phyloP scores from a whole-genome alignment of 2,888 invertebrate species.

The Leucophenga montana region DNA sequence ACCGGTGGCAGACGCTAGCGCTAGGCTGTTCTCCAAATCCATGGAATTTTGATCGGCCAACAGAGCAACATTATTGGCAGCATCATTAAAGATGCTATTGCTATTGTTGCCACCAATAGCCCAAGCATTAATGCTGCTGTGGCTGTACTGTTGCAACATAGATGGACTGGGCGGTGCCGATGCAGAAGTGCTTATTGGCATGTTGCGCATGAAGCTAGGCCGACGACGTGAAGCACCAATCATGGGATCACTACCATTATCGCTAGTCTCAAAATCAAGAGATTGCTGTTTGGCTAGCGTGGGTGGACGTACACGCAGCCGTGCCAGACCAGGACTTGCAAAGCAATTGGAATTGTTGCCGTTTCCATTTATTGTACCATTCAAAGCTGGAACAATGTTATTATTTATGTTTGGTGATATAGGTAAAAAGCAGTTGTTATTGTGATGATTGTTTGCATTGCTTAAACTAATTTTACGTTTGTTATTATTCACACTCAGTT shows the following conservation, averaged over 20 bases:
- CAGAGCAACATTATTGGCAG: slow-evolving; percentile 71
- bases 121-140: slow-evolving; percentile 45
- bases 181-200: slow-evolving; percentile 66
- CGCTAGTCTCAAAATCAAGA: slow-evolving; percentile 59
- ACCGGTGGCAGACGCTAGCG: slow-evolving; percentile 41
- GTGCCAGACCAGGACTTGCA: slow-evolving; percentile 86
- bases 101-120: slow-evolving; percentile 39
- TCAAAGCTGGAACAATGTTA: slow-evolving; percentile 8
- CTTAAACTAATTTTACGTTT: slow-evolving; percentile 71
- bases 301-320: slow-evolving; percentile 80
- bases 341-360: slow-evolving; percentile 72
- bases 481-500: slow-evolving; percentile 46
- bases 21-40: slow-evolving; percentile 68
- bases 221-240: slow-evolving; percentile 66
- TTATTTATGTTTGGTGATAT: slow-evolving; percentile 79
- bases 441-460: slow-evolving; percentile 72
- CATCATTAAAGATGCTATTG: neutral
- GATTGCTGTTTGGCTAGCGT: slow-evolving; percentile 69
- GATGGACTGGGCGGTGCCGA: slow-evolving; percentile 82
- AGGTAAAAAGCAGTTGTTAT: slow-evolving; percentile 87
- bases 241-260: slow-evolving; percentile 66
- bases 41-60: slow-evolving; percentile 67
- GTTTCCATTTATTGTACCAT: slow-evolving; percentile 22
- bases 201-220: slow-evolving; percentile 59
- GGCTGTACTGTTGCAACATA: slow-evolving; percentile 60